Conservation (phyloP, 2,888 invertebrate species). For the Clitarchus hookeri region DNA sequence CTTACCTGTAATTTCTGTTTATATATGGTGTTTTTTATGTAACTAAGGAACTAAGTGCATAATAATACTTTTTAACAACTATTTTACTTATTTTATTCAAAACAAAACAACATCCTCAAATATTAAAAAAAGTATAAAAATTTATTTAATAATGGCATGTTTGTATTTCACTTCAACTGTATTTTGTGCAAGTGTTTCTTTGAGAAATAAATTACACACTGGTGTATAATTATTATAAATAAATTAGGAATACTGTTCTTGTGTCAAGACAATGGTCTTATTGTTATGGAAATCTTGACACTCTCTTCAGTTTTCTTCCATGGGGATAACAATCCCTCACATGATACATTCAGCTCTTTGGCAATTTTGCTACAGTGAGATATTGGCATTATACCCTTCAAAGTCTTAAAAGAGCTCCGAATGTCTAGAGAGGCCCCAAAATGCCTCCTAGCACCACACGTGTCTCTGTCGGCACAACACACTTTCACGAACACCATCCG, state of each 20-base stretch:
- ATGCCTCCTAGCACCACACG: not conserved
- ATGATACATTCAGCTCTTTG: constrained; percentile 10
- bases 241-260: not conserved
- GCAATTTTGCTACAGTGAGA: not conserved
- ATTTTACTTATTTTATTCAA: no score
- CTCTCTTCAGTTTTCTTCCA: constrained; percentile 20
- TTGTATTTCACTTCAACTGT: not conserved
- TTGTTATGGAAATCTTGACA: constrained; percentile 21
- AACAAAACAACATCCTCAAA: not conserved
- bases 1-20: no score
- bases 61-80: no score
- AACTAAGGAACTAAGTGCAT: no score
- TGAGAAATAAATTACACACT: not conserved
- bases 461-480: not conserved
- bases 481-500: constrained; percentile 9
- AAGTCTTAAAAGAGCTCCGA: constrained; percentile 12
- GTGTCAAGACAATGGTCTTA: not conserved
- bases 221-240: not conserved
- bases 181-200: not conserved
- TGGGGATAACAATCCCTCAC: not conserved
- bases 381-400: constrained; percentile 17
- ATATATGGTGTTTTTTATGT: no score
- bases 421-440: constrained; percentile 11
- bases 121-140: not conserved
- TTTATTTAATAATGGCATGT: not conserved